Conservation (phyloP, 23 tunicate genomes). For the Halocynthia roretzi region DNA sequence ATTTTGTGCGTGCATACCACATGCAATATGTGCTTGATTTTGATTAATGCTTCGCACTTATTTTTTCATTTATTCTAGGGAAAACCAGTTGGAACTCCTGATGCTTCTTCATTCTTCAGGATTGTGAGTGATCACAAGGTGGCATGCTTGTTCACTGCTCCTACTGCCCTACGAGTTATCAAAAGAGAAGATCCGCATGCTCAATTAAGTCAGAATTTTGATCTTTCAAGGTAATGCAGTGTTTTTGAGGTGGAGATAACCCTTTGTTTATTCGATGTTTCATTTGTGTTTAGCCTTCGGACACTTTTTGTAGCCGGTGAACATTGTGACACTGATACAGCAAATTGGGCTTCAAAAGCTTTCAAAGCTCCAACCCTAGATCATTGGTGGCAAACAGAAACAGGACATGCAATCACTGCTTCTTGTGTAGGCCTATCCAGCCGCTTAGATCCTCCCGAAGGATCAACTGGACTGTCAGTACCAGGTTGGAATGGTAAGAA, state of each 20-base stretch:
- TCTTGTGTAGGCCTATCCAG: constrained; percentile 82
- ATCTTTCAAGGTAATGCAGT: constrained; percentile 52
- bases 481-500: constrained; percentile 95
- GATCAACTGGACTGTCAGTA: constrained; percentile 75
- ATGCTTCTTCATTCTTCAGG: constrained; percentile 76
- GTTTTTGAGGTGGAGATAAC: neutral
- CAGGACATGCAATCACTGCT: constrained; percentile 79
- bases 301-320: constrained; percentile 91
- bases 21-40: neutral
- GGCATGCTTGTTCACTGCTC: constrained; percentile 84
- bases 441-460: constrained; percentile 54
- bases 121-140: constrained; percentile 78
- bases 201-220: constrained; percentile 36
- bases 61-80: constrained; percentile 40
- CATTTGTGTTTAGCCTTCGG: constrained; percentile 34
- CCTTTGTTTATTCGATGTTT: neutral
- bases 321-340: constrained; percentile 85
- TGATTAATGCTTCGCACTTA: neutral
- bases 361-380: constrained; percentile 73
- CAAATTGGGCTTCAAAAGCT: constrained; percentile 62
- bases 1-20: neutral
- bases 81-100: constrained; percentile 94
- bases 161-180: constrained; percentile 86
- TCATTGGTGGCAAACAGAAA: constrained; percentile 98
- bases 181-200: constrained; percentile 83